Base-by-base conservation (phyloP, 2,797 vertebrate species). In the Cossypha heuglini region DNA sequence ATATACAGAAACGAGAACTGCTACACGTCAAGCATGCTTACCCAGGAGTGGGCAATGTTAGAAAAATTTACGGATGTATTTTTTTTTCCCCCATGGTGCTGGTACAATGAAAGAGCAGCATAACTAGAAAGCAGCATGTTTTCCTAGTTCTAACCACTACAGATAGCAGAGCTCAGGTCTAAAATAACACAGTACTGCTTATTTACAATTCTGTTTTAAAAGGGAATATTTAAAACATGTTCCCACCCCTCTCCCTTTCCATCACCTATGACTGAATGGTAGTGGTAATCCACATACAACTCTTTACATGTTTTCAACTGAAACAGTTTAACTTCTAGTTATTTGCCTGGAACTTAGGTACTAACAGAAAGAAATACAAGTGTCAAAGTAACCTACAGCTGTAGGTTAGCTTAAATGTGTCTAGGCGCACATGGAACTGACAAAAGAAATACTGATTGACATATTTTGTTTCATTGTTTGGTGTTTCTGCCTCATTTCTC, bases 41-140 rank as follows among this genome's bases (percentile, higher is more conserved):
- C 86, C 95, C 95, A 75, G 46, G 64, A 54, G 45, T 68, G 94
- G 95, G 96, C 93, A 94, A 88, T 62, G 92, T 88, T 90, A 95
- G 95, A 94, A 96, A 97, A 96, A 91, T 78, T 94, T 93, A 95
- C 79, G 67, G 83, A 69, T 96, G 48, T 80, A 91, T 38, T 86
- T 93, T 74, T 74, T 80, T 81, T 83, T 9, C 42, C 79, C 69
- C 91, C 85, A 90, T 95, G 94, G 92, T 86, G 95, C 95, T 96
- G 97, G 97, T 96, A 97, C 96, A 97, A 97, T 91, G 94, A 96
- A 97, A 92, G 85, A 91, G 93, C 45, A 97, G 95, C 94, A 49
- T 96, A 97, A 96, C 80, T 96, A 96, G 96, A 98, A 97, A 98
- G 96, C 95, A 97, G 96, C 95, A 94, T 94, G 79, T 94, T 96